These are phyloP conservation scores for Crotophaga sulcirostris DNA, from an alignment of 2,113 vertebrate species.

Conservation along the genomic window DNA sequence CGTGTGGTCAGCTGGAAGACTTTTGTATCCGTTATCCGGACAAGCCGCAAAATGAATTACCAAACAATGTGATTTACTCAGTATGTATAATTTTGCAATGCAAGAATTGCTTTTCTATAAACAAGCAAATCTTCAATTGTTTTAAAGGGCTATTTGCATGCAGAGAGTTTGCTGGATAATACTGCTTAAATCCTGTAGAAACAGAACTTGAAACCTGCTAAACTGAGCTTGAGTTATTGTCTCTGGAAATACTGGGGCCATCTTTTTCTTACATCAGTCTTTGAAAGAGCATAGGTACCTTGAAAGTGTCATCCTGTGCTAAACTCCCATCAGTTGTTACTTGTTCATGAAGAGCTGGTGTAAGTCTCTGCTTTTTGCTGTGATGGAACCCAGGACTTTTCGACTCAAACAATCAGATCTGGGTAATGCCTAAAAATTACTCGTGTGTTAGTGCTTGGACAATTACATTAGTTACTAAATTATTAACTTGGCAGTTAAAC, in stretches of 20 bases:
- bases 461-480: background rate
- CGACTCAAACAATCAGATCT: background rate
- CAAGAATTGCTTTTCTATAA: background rate
- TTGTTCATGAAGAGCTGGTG: background rate
- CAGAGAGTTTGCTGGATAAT: background rate
- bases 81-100: background rate
- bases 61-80: background rate
- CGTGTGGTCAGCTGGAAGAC: background rate
- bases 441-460: background rate
- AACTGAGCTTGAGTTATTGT: background rate
- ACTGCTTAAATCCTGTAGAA: background rate
- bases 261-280: background rate
- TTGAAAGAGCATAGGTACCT: background rate
- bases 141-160: background rate
- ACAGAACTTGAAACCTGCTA: background rate
- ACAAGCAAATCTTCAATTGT: background rate
- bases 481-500: background rate
- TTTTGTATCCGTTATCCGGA: background rate
- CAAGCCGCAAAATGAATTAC: slow-evolving; percentile 8
- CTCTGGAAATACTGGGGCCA: background rate
- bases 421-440: background rate
- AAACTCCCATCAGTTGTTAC: background rate
- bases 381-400: background rate
- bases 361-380: background rate
- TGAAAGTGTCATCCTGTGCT: background rate